phyloP scores from a whole-genome alignment of 2,797 vertebrate genomes.

The Leucoraja ocellata region DNA sequence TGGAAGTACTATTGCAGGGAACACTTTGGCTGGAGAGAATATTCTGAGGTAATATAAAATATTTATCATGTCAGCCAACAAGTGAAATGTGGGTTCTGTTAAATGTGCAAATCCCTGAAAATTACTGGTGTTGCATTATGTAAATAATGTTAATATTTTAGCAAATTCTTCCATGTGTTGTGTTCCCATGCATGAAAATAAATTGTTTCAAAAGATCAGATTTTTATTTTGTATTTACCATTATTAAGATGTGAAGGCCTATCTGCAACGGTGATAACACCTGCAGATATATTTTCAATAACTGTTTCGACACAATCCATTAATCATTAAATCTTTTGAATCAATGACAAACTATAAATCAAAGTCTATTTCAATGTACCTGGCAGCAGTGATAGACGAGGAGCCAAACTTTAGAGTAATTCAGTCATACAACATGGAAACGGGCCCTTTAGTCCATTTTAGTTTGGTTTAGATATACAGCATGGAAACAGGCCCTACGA shows the following conservation, averaged over 20 bases:
- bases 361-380: background rate
- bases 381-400: background rate
- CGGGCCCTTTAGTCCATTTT: too few relatives aligned
- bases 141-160: slow-evolving; percentile 1
- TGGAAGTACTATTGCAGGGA: slow-evolving; percentile 99
- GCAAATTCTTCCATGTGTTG: background rate
- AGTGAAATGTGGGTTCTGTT: background rate
- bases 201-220: background rate
- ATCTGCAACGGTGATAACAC: background rate
- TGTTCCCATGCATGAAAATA: slow-evolving; percentile 5
- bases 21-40: slow-evolving; percentile 98
- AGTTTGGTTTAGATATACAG: too few relatives aligned
- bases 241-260: background rate
- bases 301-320: background rate
- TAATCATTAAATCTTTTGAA: background rate
- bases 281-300: background rate
- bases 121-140: slow-evolving; percentile 4
- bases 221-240: background rate
- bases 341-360: background rate
- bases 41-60: slow-evolving; percentile 76
- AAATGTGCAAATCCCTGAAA: slow-evolving; percentile 10
- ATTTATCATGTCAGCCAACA: background rate
- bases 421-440: too few relatives aligned
- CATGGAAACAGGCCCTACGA: too few relatives aligned
- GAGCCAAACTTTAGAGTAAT: background rate